These are phyloP conservation scores for Gambelia wislizenii DNA, from an alignment of 2,797 vertebrate genomes.

Conservation along the genomic window DNA sequence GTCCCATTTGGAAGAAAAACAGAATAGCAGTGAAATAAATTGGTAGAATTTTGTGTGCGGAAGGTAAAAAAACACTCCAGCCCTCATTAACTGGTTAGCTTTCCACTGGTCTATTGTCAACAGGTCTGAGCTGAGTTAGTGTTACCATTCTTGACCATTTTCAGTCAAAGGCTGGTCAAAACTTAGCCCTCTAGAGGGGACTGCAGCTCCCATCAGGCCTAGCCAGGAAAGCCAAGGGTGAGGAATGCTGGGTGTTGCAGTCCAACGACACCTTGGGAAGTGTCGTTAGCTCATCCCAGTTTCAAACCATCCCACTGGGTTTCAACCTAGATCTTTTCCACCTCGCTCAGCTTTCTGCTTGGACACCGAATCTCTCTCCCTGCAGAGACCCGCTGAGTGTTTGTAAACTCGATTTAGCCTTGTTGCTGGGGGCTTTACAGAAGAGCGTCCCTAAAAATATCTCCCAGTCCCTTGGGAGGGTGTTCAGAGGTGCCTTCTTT, in stretches of 20 bases:
- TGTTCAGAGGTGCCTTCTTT: conserved; percentile 54
- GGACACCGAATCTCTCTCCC: neutral
- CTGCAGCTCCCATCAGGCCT: neutral
- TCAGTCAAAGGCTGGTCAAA: no score
- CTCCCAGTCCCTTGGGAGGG: conserved; percentile 66
- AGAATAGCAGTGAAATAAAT: no score
- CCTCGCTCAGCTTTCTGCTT: conserved; percentile 50
- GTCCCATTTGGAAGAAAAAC: no score
- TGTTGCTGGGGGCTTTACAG: conserved; percentile 78
- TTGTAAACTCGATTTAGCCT: conserved; percentile 72
- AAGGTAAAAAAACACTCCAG: no score
- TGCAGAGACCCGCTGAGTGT: conserved; percentile 60
- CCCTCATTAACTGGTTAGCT: no score
- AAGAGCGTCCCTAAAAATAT: conserved; percentile 77
- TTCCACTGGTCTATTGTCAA: no score
- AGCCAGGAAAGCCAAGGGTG: neutral
- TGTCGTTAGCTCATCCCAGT: neutral
- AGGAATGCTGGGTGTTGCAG: neutral
- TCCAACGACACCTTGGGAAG: neutral
- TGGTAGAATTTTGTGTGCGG: no score
- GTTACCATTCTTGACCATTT: no score
- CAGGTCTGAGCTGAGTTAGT: no score
- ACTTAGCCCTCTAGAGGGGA: neutral
- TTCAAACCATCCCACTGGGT: neutral
- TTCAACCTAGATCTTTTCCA: neutral